Conservation (phyloP, 1,140 invertebrate species). For the Pygmarrhopalites habei region DNA sequence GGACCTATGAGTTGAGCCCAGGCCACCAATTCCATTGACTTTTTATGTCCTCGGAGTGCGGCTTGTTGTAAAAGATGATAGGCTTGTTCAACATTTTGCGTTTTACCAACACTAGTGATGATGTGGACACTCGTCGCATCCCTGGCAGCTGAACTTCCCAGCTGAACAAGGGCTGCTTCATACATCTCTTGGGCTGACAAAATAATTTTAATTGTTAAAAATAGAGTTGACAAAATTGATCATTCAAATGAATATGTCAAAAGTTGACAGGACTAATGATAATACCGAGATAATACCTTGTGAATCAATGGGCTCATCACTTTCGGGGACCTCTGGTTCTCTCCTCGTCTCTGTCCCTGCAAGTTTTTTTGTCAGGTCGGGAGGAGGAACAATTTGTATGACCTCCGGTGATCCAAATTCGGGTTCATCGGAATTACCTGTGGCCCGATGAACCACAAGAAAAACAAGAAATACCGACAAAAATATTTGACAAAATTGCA, state of each 20-base stretch:
- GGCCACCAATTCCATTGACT: conserved; percentile 72
- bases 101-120: conserved; percentile 26
- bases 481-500: too few species aligned
- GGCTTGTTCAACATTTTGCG: conserved; percentile 55
- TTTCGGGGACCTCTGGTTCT: conserved; percentile 15
- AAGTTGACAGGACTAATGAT: too few species aligned
- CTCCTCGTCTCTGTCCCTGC: conserved; percentile 4
- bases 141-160: conserved; percentile 42
- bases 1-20: conserved; percentile 78
- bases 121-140: conserved; percentile 52
- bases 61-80: conserved; percentile 63
- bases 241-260: too few species aligned
- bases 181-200: conserved; percentile 53
- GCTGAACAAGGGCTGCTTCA: conserved; percentile 54
- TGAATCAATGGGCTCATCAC: conserved; percentile 16
- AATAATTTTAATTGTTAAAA: too few species aligned
- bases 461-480: too few species aligned
- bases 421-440: too few species aligned
- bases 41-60: conserved; percentile 66
- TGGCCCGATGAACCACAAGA: too few species aligned
- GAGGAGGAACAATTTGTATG: conserved; percentile 30
- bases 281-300: conserved; percentile 23
- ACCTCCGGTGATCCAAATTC: too few species aligned
- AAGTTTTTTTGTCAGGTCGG: conserved; percentile 26
- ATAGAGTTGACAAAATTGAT: too few species aligned